These are phyloP conservation scores for Periophthalmus modestus DNA, from an alignment of 2,113 vertebrate genomes.

Conservation along the genomic window DNA sequence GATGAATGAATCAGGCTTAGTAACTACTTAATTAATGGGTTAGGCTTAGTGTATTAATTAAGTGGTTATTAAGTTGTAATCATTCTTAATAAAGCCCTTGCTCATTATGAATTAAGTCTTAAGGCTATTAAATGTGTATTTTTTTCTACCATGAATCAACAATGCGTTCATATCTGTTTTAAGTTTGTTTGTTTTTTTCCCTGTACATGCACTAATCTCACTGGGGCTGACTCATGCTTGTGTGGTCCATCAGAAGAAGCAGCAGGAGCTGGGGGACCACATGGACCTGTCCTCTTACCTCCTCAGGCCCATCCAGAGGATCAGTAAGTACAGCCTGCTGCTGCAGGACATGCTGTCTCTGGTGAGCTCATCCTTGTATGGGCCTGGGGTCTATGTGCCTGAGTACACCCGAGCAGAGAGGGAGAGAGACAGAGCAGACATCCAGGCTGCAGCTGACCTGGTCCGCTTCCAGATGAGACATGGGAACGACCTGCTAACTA, in stretches of 20 bases:
- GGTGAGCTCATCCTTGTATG: conserved; percentile 35
- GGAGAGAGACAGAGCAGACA: conserved; percentile 63
- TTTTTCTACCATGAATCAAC: too few relatives aligned
- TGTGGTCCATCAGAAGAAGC: conserved; percentile 69
- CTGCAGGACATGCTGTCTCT: conserved; percentile 76
- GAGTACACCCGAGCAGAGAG: conserved; percentile 44
- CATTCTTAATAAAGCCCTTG: too few relatives aligned
- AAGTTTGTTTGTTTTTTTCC: too few relatives aligned
- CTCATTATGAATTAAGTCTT: too few relatives aligned
- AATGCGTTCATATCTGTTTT: too few relatives aligned
- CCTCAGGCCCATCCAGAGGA: conserved; percentile 81
- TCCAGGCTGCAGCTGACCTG: conserved; percentile 73
- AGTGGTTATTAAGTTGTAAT: too few relatives aligned
- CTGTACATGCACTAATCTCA: too few relatives aligned
- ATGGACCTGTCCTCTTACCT: conserved; percentile 81
- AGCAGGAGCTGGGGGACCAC: conserved; percentile 76
- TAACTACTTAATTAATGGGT: too few relatives aligned
- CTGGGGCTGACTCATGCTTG: background rate
- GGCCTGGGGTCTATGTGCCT: conserved; percentile 16
- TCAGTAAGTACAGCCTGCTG: conserved; percentile 82
- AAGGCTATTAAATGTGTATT: too few relatives aligned
- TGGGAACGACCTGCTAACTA: conserved; percentile 80
- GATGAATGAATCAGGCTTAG: too few relatives aligned
- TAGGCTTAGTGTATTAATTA: too few relatives aligned
- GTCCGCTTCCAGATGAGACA: conserved; percentile 80